phyloP scores from a whole-genome alignment of 2,888 invertebrate genomes.

The Gymnoscelis rufifasciata region DNA sequence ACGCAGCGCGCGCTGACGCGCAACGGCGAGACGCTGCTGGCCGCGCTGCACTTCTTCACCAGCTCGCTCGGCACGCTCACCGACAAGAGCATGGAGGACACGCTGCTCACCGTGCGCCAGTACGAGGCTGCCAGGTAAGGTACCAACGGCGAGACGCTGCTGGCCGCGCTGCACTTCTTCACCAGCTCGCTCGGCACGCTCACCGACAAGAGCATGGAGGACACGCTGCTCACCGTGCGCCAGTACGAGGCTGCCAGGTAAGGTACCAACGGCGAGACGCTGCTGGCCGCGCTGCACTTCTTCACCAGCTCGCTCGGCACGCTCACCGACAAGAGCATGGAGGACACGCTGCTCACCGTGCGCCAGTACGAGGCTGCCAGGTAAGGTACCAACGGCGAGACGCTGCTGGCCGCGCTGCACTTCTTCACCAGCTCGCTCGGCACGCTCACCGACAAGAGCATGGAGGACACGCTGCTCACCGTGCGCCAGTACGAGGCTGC shows the following conservation, averaged over 20 bases:
- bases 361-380: slow-evolving; percentile 81
- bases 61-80: slow-evolving; percentile 97
- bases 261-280: slow-evolving; percentile 87
- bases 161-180: slow-evolving; percentile 97
- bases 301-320: slow-evolving; percentile 98
- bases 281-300: slow-evolving; percentile 95
- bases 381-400: slow-evolving; percentile 86
- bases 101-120: slow-evolving; percentile 81
- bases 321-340: slow-evolving; percentile 97
- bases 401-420: slow-evolving; percentile 93
- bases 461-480: slow-evolving; percentile 92
- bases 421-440: slow-evolving; percentile 97
- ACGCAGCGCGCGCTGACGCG: slow-evolving; percentile 93
- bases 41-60: slow-evolving; percentile 97
- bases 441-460: slow-evolving; percentile 98
- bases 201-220: slow-evolving; percentile 98
- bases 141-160: slow-evolving; percentile 90
- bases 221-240: slow-evolving; percentile 84
- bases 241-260: slow-evolving; percentile 82
- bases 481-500: slow-evolving; percentile 81
- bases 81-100: slow-evolving; percentile 99
- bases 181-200: slow-evolving; percentile 96
- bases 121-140: slow-evolving; percentile 80
- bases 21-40: slow-evolving; percentile 95
- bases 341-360: slow-evolving; percentile 88